Percentiles rank a stretch among this genome's conserved stretches.
Evolutionary conservation across 2,113 vertebrate species (phyloP).

Genomic region (Alces alces): DNA sequence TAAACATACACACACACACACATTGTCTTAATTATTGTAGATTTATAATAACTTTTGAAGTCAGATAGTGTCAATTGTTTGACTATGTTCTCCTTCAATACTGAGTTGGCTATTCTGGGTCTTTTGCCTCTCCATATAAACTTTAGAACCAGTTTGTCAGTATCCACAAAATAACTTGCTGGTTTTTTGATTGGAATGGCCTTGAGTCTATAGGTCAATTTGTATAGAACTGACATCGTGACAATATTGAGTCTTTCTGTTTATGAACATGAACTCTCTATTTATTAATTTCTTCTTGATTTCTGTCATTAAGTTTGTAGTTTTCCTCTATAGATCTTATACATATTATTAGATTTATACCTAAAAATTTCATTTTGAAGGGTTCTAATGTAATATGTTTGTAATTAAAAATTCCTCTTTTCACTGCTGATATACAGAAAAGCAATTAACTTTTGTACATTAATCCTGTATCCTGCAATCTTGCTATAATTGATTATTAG

Average conservation of each 20-base stretch:
- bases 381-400: not conserved
- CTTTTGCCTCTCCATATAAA: not conserved
- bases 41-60: not conserved
- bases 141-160: not conserved
- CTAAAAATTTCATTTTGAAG: not conserved
- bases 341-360: not conserved
- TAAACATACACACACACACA: not conserved
- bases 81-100: not conserved
- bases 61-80: not conserved
- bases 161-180: not conserved
- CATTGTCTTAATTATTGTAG: not conserved
- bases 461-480: not conserved
- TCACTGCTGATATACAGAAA: not conserved
- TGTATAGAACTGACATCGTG: not conserved
- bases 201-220: not conserved
- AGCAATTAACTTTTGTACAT: not conserved
- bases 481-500: not conserved
- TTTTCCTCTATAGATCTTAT: not conserved
- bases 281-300: not conserved
- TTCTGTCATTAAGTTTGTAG: not conserved
- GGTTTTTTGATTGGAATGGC: not conserved
- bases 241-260: not conserved
- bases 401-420: not conserved
- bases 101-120: not conserved
- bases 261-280: not conserved